Evolutionary conservation across 2,113 vertebrate genomes (phyloP).

Genomic region (Lepus europaeus): DNA sequence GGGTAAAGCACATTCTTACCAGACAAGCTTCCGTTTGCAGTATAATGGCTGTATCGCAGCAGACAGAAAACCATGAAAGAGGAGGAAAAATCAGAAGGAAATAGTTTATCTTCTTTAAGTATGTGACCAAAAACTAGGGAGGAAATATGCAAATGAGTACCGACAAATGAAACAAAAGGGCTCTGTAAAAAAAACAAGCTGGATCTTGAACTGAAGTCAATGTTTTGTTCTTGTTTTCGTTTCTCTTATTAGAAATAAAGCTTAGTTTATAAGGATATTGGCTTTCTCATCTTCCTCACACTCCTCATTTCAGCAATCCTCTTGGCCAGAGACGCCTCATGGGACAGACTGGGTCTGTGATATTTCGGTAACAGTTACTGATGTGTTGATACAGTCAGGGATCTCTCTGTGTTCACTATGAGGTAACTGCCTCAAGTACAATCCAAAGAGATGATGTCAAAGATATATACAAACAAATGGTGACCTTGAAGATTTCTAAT

Average conservation of each 20-base stretch:
- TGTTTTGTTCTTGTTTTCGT: constrained; percentile 65
- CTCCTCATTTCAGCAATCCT: constrained; percentile 1
- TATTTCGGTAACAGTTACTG: constrained; percentile 65
- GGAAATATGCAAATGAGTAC: neutral
- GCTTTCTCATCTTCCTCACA: constrained; percentile 55
- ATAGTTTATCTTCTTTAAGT: constrained; percentile 31
- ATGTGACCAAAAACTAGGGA: constrained; percentile 6
- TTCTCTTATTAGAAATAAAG: constrained; percentile 72
- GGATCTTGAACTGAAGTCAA: constrained; percentile 57
- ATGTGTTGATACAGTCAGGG: constrained; percentile 59
- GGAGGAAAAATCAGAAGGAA: neutral
- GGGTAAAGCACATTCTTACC: neutral
- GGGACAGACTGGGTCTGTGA: constrained; percentile 54
- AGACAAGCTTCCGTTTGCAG: neutral
- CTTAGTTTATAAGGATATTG: constrained; percentile 23
- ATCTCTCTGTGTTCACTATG: constrained; percentile 50
- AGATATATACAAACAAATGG: constrained; percentile 54
- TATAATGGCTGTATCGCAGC: neutral
- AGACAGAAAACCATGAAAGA: neutral
- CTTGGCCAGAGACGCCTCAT: constrained; percentile 34
- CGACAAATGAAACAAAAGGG: constrained; percentile 42
- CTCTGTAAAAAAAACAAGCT: constrained; percentile 54
- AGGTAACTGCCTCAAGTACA: constrained; percentile 49
- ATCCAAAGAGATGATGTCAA: constrained; percentile 78
- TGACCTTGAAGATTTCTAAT: constrained; percentile 54